These are phyloP conservation scores for Galeruca laticollis DNA, from an alignment of 2,888 invertebrate genomes.

Conservation along the genomic window DNA sequence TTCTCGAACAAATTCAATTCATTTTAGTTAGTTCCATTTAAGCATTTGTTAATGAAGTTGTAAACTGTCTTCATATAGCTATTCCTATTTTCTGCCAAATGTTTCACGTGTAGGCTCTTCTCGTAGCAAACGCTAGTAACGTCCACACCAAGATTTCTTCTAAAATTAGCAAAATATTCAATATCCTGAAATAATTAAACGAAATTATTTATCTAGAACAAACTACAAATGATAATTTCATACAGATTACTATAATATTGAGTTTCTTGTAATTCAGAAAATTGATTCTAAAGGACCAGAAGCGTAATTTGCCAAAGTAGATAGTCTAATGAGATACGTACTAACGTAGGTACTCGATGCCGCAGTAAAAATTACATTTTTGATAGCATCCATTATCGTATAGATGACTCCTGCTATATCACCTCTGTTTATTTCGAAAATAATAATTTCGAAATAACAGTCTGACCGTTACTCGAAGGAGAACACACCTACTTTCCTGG, in stretches of 20 bases:
- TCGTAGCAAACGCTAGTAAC: slow-evolving; percentile 75
- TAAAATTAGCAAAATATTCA: slow-evolving; percentile 74
- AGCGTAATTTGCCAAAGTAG: too few species aligned
- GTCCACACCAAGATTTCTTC: slow-evolving; percentile 72
- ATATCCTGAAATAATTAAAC: slow-evolving; percentile 70
- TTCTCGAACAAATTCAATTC: background rate
- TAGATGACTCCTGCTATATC: too few species aligned
- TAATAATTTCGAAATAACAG: too few species aligned
- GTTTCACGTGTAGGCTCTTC: slow-evolving; percentile 82
- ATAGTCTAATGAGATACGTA: too few species aligned
- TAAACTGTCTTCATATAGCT: slow-evolving; percentile 73
- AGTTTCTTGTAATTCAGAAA: too few species aligned
- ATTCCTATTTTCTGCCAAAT: slow-evolving; percentile 74
- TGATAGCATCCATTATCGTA: too few species aligned
- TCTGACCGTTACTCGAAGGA: too few species aligned
- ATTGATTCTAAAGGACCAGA: too few species aligned
- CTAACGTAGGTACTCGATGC: too few species aligned
- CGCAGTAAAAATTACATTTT: too few species aligned
- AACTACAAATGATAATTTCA: background rate
- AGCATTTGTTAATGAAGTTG: slow-evolving; percentile 72
- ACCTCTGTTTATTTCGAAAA: too few species aligned
- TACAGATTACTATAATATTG: background rate
- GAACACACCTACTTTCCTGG: too few species aligned
- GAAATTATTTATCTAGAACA: background rate
- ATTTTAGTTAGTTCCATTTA: slow-evolving; percentile 61